Base-by-base conservation (phyloP, 2,888 invertebrate genomes). In the Eilema depressum region DNA sequence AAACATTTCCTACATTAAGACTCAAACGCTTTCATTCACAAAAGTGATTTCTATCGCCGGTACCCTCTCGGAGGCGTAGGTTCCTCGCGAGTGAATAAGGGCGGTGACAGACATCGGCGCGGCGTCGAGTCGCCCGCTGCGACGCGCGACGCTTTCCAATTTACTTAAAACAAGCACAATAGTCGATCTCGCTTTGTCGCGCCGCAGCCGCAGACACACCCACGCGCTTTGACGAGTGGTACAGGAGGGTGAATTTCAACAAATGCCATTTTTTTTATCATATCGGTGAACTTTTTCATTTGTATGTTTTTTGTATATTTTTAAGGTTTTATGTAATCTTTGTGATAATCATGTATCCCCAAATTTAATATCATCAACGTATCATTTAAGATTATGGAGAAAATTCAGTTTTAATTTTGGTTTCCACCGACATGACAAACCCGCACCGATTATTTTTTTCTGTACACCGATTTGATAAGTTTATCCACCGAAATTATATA, bases 141-240 rank as follows among this genome's bases (percentile, higher is more conserved):
- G 71, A 69, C 47, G 72, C 70, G 70, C 70, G 70, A 75, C 60
- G 79, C 74, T 77, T 88, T 90, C 90, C 93, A 93, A 94, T 94
- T 93, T 93, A 85, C 91, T 90, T 91, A 93, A 93, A 93, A 93
- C 93, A 91, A 89, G 89, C 76, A 85, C 84, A 81, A 83, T 80
- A 69, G 79, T 68, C 70, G 77, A 75, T 74, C 74, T 75, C 66
- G 83, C 83, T 81, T 86, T 87, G 72, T 68, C 61, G 68, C 71
- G 30, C 30, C 61, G 71, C 73, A 72, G 41, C 60, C 28, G 63
- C 65, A 63, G 70, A 59, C 77, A 81, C 83, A 73, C 81, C 83
- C 79, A 66, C 71, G 56, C 47, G 25, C 7, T 59, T 37, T 57
- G 17, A 56, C n/a, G n/a, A 64, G 28, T 47, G 28, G 56, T 8